phyloP scores from a whole-genome alignment of 2,888 invertebrate genomes.

The Mythimna vitellina region DNA sequence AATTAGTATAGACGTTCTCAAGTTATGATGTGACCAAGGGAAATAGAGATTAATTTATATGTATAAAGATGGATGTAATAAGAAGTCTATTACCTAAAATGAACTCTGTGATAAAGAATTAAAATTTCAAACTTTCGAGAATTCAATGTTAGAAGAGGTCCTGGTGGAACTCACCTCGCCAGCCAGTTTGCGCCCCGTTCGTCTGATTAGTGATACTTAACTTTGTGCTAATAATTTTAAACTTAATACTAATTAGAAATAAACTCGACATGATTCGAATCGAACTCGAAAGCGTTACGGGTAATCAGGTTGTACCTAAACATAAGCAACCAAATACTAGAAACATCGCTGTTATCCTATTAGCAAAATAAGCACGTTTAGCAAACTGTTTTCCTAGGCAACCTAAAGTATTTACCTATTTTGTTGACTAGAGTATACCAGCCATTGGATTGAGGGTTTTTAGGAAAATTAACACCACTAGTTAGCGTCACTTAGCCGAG shows the following conservation, averaged over 20 bases:
- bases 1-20: too few species aligned
- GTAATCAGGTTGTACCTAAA: not conserved
- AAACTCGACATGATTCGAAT: not conserved
- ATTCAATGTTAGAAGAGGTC: not conserved
- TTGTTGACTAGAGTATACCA: not conserved
- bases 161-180: not conserved
- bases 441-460: too few species aligned
- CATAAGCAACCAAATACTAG: not conserved
- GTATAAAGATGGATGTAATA: too few species aligned
- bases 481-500: too few species aligned
- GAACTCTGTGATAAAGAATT: not conserved
- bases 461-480: too few species aligned
- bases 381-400: not conserved
- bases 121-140: not conserved
- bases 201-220: not conserved
- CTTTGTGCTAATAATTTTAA: conserved; percentile 1
- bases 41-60: too few species aligned
- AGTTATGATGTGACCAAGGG: too few species aligned
- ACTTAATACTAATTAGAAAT: not conserved
- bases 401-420: not conserved
- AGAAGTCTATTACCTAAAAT: not conserved
- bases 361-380: not conserved
- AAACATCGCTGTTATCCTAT: not conserved
- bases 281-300: not conserved
- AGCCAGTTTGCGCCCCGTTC: not conserved